Conservation (phyloP, 2,888 invertebrate species). For the Stenodera caucasica region DNA sequence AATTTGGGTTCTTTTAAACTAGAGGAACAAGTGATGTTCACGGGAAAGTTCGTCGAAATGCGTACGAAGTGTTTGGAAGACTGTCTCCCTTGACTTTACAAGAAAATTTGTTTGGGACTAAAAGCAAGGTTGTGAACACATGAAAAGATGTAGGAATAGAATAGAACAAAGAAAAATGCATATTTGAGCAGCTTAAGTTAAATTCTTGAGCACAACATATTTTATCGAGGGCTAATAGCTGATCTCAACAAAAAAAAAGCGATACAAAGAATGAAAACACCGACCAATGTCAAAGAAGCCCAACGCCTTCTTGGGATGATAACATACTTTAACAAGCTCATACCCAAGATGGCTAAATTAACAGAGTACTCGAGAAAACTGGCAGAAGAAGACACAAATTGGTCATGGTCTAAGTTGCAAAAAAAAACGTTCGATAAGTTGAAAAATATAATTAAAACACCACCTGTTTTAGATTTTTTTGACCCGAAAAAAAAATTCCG, state of each 20-base stretch:
- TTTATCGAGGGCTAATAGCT: background rate
- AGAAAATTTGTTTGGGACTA: too few relatives aligned
- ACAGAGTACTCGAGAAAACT: background rate
- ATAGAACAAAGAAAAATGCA: too few relatives aligned
- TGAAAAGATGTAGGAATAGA: too few relatives aligned
- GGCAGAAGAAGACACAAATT: background rate
- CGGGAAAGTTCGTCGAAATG: too few relatives aligned
- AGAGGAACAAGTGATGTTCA: too few relatives aligned
- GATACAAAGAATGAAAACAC: background rate
- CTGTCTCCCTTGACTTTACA: too few relatives aligned
- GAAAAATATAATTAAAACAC: background rate
- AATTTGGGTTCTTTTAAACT: too few relatives aligned
- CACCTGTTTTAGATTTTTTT: background rate
- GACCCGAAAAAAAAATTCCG: background rate
- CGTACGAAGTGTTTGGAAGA: too few relatives aligned
- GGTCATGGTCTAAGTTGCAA: background rate
- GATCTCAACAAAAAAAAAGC: background rate
- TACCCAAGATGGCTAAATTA: background rate
- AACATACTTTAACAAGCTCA: background rate
- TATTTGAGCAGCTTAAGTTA: too few relatives aligned
- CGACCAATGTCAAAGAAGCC: background rate
- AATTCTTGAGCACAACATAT: background rate
- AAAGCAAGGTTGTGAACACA: too few relatives aligned
- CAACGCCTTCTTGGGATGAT: background rate
- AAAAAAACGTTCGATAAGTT: background rate